Evolutionary conservation across 2,888 invertebrate species (phyloP), one percentile per base, ranked within the genome.

Genomic region (Epistrophella euchroma): DNA sequence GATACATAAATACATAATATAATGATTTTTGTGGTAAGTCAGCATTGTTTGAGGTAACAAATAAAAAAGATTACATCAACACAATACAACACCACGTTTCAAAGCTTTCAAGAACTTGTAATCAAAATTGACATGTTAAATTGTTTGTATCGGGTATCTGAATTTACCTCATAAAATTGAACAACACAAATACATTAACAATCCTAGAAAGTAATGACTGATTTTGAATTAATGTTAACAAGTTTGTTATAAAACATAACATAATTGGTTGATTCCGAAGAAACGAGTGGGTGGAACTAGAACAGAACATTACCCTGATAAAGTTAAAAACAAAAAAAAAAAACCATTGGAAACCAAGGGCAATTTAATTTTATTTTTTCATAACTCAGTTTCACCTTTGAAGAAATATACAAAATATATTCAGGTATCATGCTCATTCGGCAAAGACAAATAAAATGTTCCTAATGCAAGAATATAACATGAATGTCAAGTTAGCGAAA

Each of bases 91-190:
- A 3, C 28, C 32, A 7, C 32, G 7, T 6, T 32, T 32, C 32
- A 0, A 32, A 32, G 32, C 28, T 56, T 32, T 11, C n/a, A 43
- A 62, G 25, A 43, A 43, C 25, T 40, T 43, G 22, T 43, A 43
- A 62, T 62, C 43, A 43, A 28, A 43, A 43, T 62, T 62, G 62
- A 62, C 58, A 58, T 15, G 58, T 58, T 58, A 35, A 58, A 19
- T 35, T 35, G 17, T 40, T 58, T 37, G 58, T 56, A 32, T 56
- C 35, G 17, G 17, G 37, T 37, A 37, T 19, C 2, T 32, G 0
- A 17, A 35, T 35, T 5, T 22, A 6, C 7, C 7, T 32, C 35
- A 37, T 58, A 37, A 6, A 58, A 32, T 19, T 5, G 4, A 9
- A 32, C 28, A 56, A 32, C 10, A 56, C 17, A n/a, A 9, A n/a